A percentile compares a stretch with the other conserved stretches of the same genome.
These are phyloP conservation scores for Zaprionus bogoriensis DNA, from an alignment of 2,888 invertebrate genomes.

Conservation along the genomic window DNA sequence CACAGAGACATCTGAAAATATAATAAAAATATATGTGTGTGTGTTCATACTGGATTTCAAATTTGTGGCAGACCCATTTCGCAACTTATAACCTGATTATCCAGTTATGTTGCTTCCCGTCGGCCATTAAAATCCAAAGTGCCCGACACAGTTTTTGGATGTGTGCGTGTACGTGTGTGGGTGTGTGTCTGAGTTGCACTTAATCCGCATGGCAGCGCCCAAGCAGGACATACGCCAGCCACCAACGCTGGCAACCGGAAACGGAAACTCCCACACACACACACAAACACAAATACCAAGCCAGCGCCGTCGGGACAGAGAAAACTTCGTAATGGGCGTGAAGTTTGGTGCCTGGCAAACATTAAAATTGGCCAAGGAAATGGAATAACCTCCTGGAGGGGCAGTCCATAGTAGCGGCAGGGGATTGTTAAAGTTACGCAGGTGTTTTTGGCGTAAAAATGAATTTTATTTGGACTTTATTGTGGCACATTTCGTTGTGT, in stretches of 20 bases:
- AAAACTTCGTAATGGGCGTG: conserved; percentile 18
- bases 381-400: not conserved
- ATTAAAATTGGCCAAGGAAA: conserved; percentile 9
- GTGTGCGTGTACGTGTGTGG: not conserved
- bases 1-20: not conserved
- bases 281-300: conserved; percentile 1
- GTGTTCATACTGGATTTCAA: too few species aligned
- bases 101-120: not conserved
- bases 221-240: not conserved
- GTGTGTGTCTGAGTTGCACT: conserved; percentile 16
- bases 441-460: not conserved
- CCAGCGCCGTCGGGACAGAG: not conserved
- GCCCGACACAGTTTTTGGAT: not conserved
- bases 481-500: not conserved
- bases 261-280: conserved; percentile 27
- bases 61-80: too few species aligned
- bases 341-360: conserved; percentile 6
- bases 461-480: not conserved
- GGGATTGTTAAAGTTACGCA: not conserved
- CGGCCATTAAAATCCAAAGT: not conserved
- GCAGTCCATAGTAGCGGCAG: not conserved
- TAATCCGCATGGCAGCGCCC: conserved; percentile 21
- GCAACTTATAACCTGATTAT: not conserved
- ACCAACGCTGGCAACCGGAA: conserved; percentile 30
- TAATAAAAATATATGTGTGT: not conserved